These are phyloP conservation scores for Lithobates pipiens DNA, from an alignment of 2,797 vertebrate genomes.

Conservation along the genomic window DNA sequence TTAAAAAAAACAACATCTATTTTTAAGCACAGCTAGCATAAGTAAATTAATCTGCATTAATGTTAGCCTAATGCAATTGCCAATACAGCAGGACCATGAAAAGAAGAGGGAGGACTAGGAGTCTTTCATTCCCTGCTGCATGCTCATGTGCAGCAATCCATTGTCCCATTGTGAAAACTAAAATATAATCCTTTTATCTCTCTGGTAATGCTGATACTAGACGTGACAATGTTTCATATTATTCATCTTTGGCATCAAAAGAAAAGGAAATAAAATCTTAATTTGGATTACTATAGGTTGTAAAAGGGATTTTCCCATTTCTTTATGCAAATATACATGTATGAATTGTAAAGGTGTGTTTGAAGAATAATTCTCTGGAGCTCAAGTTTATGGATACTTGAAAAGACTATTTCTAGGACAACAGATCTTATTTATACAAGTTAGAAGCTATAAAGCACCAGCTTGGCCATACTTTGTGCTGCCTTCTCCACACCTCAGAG, in stretches of 20 bases:
- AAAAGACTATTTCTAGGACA: background rate
- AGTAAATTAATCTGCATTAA: no score
- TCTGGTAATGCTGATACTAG: no score
- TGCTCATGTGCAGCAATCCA: no score
- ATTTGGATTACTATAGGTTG: background rate
- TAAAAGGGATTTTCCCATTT: background rate
- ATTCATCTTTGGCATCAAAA: background rate
- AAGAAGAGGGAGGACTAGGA: no score
- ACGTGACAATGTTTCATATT: no score
- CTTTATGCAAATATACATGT: background rate
- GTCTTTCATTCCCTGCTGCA: no score
- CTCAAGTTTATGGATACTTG: background rate
- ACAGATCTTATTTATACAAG: background rate
- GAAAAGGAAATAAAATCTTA: background rate
- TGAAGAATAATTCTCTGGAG: background rate
- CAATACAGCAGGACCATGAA: no score
- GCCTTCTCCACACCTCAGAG: background rate
- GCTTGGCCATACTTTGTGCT: background rate
- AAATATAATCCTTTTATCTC: no score
- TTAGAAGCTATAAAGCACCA: background rate
- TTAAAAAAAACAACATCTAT: no score
- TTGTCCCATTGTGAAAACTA: no score
- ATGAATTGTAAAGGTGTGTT: background rate
- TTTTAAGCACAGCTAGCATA: no score
- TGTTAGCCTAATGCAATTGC: no score